Conservation (phyloP, 2,797 vertebrate genomes). For the Diplodus puntazzo region DNA sequence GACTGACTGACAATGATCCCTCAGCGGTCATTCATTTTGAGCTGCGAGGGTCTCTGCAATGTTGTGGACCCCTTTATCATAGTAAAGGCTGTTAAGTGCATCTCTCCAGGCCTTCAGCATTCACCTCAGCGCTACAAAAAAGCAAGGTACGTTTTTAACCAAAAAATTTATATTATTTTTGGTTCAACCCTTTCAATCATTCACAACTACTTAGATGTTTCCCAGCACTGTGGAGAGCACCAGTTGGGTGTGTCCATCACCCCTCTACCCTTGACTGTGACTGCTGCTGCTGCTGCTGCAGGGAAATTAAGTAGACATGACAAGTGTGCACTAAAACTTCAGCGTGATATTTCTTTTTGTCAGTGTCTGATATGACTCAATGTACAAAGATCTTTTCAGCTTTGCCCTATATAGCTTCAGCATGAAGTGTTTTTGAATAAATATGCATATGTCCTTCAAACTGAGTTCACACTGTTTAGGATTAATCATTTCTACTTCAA, state of each 20-base stretch:
- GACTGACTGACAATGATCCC: no score
- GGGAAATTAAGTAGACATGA: background rate
- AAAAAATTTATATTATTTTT: background rate
- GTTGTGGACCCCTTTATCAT: background rate
- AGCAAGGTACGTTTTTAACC: background rate
- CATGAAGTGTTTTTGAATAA: background rate
- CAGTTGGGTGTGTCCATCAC: background rate
- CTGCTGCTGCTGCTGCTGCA: slow-evolving; percentile 7
- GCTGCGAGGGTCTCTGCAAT: no score
- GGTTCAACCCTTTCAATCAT: background rate
- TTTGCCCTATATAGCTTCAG: background rate
- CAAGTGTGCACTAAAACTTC: background rate
- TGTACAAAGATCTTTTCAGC: background rate
- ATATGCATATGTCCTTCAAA: background rate
- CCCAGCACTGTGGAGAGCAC: background rate
- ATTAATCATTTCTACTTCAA: background rate
- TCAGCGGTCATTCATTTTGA: no score
- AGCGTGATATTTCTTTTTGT: background rate
- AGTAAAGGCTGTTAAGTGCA: background rate
- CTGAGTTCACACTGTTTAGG: background rate
- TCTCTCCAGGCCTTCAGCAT: slow-evolving; percentile 5
- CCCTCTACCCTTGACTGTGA: background rate
- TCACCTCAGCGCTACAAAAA: background rate
- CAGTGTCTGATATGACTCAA: background rate
- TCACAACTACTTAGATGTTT: background rate